Evolutionary conservation across 2,888 invertebrate species (phyloP).

Genomic region (Podabrus alpinus): DNA sequence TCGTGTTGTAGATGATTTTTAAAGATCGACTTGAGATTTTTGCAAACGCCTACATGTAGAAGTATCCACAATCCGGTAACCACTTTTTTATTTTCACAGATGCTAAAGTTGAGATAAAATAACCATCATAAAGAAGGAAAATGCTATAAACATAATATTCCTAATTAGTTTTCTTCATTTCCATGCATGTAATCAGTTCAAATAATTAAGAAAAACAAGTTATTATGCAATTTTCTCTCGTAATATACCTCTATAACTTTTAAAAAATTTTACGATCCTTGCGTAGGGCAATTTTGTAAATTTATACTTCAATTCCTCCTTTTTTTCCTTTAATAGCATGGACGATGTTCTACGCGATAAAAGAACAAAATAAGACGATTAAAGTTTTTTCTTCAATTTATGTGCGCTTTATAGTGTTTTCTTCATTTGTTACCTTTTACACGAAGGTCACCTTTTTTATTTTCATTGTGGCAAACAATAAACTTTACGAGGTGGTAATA

Average conservation of each 20-base stretch:
- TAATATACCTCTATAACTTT: background rate
- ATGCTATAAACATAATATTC: background rate
- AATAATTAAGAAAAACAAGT: background rate
- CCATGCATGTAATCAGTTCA: background rate
- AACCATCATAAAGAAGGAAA: background rate
- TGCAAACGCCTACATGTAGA: constrained; percentile 19
- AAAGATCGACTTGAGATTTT: constrained; percentile 12
- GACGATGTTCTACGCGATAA: background rate
- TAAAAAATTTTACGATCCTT: background rate
- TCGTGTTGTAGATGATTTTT: constrained; percentile 25
- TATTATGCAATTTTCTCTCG: background rate
- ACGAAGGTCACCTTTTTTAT: background rate
- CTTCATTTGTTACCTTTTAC: background rate
- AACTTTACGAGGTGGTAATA: background rate
- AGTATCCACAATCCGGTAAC: constrained; percentile 14
- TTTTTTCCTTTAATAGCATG: background rate
- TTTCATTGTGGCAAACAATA: background rate
- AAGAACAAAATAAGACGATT: background rate
- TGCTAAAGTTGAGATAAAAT: constrained; percentile 1
- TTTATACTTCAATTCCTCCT: background rate
- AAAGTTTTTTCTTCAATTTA: background rate
- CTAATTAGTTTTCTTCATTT: background rate
- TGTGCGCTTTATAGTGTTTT: background rate
- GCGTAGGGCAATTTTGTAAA: background rate
- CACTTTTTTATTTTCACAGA: background rate